Evolutionary conservation across 2,797 vertebrate genomes (phyloP).

Genomic region (Melanotaenia trifasciata): DNA sequence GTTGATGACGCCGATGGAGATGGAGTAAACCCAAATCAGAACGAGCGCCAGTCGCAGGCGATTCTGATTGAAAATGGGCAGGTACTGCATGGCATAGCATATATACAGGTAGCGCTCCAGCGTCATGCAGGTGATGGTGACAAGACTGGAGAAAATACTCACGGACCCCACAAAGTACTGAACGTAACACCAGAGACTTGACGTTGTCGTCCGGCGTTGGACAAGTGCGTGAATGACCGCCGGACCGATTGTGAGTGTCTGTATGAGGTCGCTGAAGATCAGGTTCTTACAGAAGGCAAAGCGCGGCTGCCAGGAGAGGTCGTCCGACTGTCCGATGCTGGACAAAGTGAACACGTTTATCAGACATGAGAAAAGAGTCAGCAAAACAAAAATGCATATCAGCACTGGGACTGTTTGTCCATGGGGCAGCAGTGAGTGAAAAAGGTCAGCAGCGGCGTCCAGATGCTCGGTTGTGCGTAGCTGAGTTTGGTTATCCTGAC

Average conservation of each 20-base stretch:
- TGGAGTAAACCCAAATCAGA: slow-evolving; percentile 60
- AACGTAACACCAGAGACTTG: slow-evolving; percentile 61
- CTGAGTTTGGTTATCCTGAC: slow-evolving; percentile 25
- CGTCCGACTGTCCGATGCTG: slow-evolving; percentile 48
- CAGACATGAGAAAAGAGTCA: slow-evolving; percentile 56
- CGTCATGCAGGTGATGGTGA: slow-evolving; percentile 77
- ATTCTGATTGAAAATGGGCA: slow-evolving; percentile 55
- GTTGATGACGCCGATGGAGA: slow-evolving; percentile 1
- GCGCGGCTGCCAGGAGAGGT: slow-evolving; percentile 71
- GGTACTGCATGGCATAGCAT: slow-evolving; percentile 71
- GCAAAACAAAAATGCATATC: slow-evolving; percentile 28
- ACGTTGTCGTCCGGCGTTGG: slow-evolving; percentile 44
- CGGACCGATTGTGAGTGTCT: slow-evolving; percentile 60
- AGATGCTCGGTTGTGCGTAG: not conserved
- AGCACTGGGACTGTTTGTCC: slow-evolving; percentile 23
- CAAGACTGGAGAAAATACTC: slow-evolving; percentile 63
- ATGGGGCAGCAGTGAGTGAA: slow-evolving; percentile 50
- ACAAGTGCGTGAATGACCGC: slow-evolving; percentile 60
- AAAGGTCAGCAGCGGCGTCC: slow-evolving; percentile 46
- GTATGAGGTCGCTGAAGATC: slow-evolving; percentile 68
- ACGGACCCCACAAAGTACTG: slow-evolving; percentile 63
- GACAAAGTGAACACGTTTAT: slow-evolving; percentile 54
- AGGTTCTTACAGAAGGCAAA: slow-evolving; percentile 67
- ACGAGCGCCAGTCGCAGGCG: slow-evolving; percentile 43
- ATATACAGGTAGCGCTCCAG: slow-evolving; percentile 78